A percentile compares a stretch with the other conserved stretches of the same genome.
Conservation (phyloP, 1,140 invertebrate genomes). For the Galendromus occidentalis region DNA sequence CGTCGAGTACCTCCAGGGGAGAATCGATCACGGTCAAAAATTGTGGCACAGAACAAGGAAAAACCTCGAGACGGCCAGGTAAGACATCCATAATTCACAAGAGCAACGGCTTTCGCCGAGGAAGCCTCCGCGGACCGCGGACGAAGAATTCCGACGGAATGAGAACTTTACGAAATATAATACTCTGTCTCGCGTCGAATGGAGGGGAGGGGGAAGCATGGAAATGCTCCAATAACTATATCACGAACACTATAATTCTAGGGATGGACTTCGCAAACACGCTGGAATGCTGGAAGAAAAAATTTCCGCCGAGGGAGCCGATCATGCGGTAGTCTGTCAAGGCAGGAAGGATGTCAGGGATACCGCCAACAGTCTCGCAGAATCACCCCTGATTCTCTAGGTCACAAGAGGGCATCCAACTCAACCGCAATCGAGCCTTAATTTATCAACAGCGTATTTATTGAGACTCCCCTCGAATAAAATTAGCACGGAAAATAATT, state of each 20-base stretch:
- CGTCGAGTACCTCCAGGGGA: not conserved
- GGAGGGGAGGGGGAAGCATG: not conserved
- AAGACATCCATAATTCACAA: not conserved
- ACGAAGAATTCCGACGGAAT: too few species aligned
- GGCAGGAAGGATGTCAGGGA: not conserved
- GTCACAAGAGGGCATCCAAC: too few species aligned
- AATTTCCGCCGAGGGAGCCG: not conserved
- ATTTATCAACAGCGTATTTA: too few species aligned
- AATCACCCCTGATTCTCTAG: too few species aligned
- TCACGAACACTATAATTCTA: not conserved
- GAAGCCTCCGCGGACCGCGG: too few species aligned
- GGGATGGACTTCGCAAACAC: constrained; percentile 1
- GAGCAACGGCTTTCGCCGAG: too few species aligned
- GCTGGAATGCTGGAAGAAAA: not conserved
- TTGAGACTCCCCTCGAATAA: too few species aligned
- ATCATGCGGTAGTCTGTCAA: not conserved
- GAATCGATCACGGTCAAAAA: not conserved
- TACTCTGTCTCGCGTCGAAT: not conserved
- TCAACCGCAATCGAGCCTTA: too few species aligned
- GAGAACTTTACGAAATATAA: too few species aligned
- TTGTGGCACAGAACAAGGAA: not conserved
- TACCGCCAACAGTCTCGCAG: not conserved
- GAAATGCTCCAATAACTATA: not conserved
- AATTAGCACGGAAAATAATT: too few species aligned
- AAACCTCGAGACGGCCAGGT: constrained; percentile 9